Percentiles rank a stretch among this genome's conserved stretches.
Evolutionary conservation across 2,113 vertebrate genomes (phyloP).

Genomic region (Cynopterus brachyotis): DNA sequence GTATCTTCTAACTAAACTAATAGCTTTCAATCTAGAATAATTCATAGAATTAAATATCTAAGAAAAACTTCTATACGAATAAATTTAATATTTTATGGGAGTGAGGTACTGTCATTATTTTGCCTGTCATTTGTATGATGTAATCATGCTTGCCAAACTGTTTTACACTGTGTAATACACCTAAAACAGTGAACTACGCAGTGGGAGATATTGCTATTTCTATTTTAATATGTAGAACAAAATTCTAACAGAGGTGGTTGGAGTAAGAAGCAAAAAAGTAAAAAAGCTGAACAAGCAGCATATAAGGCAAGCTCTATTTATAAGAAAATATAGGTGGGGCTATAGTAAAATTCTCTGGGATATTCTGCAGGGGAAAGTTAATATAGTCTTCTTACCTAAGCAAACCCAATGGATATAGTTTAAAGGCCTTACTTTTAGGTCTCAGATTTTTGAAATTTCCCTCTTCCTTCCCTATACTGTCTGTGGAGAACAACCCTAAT

Average conservation of each 20-base stretch:
- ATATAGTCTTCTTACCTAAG: background rate
- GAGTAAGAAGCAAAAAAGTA: background rate
- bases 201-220: background rate
- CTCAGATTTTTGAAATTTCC: background rate
- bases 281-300: background rate
- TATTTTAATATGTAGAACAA: background rate
- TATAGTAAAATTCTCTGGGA: background rate
- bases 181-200: background rate
- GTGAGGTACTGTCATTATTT: background rate
- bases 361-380: background rate
- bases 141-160: background rate
- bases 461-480: background rate
- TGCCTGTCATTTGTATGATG: background rate
- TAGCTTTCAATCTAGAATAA: background rate
- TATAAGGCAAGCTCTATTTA: background rate
- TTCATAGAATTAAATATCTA: background rate
- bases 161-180: background rate
- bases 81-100: constrained; percentile 5
- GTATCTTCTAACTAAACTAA: background rate
- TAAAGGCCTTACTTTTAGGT: background rate
- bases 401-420: background rate
- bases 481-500: background rate
- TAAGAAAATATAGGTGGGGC: background rate
- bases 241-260: background rate
- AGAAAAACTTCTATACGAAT: background rate